Evolutionary conservation across 2,888 invertebrate species (phyloP), one percentile per base, ranked within the genome.

Genomic region (Apamea monoglypha): DNA sequence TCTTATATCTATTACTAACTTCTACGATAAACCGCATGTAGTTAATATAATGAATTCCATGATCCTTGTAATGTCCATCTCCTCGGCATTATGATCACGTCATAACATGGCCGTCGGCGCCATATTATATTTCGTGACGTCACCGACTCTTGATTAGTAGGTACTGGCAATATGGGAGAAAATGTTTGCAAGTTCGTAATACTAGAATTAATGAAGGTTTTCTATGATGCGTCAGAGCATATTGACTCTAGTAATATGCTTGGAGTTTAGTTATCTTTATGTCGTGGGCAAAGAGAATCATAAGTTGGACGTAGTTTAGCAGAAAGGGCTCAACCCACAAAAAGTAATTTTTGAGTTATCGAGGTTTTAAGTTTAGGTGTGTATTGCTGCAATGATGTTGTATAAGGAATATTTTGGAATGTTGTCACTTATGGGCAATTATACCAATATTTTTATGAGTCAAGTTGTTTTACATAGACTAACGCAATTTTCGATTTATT

Each of bases 101-200:
- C 80, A 47, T 47, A 80, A 80, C 66, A 80, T 66, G 67, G 63
- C 18, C 63, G 69, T 5, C 68, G 74, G 36, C 77, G 68, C 78
- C 74, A 80, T 80, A 76, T 76, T 78, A 69, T 87, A 78, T 86
- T 76, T 80, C 16, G 66, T 87, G 87, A 86, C 81, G 86, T 86
- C 87, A 87, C 61, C 25, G 36, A 63, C 16, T 29, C 61, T 76
- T 87, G 83, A 87, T 88, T 87, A 81, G 74, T 56, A 69, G 44
- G n/a, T 66, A 64, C 81, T 71, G 69, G 64, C 36, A 68, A 64
- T 79, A 79, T 64, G 67, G 10, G 29, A n/a, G 75, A 76, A 64
- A 76, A 74, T 71, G 67, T 81, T 74, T 81, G 76, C 47, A 47
- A 47, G 47, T 74, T 7, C 67, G 73, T 70, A 44, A 78, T 78